Conservation (phyloP, 2,797 vertebrate genomes). For the Lepus oiostolus region DNA sequence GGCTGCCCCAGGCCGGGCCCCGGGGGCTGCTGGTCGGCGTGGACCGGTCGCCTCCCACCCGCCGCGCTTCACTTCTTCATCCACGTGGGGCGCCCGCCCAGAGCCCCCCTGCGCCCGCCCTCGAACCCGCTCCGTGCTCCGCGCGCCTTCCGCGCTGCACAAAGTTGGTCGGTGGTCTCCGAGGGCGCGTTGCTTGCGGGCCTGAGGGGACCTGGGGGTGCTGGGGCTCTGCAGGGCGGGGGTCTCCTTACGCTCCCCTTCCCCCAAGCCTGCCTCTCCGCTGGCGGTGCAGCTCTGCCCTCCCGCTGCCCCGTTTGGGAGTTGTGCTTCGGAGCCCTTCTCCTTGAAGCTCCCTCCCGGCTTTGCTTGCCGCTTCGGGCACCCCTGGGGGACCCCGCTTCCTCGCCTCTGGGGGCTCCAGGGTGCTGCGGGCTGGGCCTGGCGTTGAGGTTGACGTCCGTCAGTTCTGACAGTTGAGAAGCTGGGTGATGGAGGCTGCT, state of each 20-base stretch:
- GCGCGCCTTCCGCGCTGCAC: slow-evolving; percentile 14
- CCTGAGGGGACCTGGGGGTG: neutral
- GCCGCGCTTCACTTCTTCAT: neutral
- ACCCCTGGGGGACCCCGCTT: neutral
- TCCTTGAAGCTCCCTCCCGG: neutral
- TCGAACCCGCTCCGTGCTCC: neutral
- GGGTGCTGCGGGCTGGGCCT: slow-evolving; percentile 45
- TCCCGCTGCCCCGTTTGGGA: slow-evolving; percentile 20
- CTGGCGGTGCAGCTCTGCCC: neutral
- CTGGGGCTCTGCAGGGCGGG: neutral
- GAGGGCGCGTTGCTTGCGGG: slow-evolving; percentile 57
- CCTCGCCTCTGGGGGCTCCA: neutral
- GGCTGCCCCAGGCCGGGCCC: neutral
- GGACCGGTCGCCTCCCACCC: neutral
- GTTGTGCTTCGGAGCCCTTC: neutral
- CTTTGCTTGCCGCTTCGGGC: neutral
- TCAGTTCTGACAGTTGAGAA: slow-evolving; percentile 46
- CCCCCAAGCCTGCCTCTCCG: neutral
- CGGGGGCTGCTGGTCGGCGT: neutral
- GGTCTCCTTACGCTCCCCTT: neutral
- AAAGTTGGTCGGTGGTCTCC: slow-evolving; percentile 72
- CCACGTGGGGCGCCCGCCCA: neutral
- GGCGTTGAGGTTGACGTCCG: neutral
- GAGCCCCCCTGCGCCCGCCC: neutral
- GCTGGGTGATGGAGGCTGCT: neutral